These are phyloP conservation scores for Potorous gilbertii DNA, from an alignment of 2,797 vertebrate genomes.

Conservation along the genomic window DNA sequence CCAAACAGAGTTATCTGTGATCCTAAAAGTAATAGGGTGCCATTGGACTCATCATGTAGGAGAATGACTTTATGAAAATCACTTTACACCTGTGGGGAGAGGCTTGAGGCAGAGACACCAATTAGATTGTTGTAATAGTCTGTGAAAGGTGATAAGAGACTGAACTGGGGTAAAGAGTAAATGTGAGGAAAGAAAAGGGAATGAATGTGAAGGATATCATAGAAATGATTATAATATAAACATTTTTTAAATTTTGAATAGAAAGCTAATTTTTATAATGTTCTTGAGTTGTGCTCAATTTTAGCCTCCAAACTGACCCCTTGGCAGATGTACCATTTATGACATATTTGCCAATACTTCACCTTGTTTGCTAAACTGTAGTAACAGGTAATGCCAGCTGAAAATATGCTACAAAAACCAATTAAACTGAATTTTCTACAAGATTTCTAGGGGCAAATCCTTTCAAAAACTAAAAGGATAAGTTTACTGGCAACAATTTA, in stretches of 20 bases:
- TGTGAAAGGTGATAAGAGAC: not conserved
- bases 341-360: not conserved
- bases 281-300: not conserved
- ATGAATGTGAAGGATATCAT: not conserved
- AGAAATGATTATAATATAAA: not conserved
- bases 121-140: not conserved
- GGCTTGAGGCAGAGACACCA: not conserved
- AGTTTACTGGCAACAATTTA: not conserved
- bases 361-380: not conserved
- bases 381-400: not conserved
- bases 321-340: not conserved
- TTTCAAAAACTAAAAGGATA: not conserved
- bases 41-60: not conserved
- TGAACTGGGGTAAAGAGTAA: not conserved
- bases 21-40: not conserved
- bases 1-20: not conserved
- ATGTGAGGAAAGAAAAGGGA: not conserved
- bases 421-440: not conserved
- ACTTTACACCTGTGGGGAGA: not conserved
- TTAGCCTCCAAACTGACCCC: not conserved
- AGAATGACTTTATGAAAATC: not conserved
- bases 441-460: not conserved
- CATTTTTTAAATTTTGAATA: not conserved
- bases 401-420: not conserved
- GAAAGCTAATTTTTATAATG: not conserved